Evolutionary conservation across 2,797 vertebrate genomes (phyloP).

Genomic region (Pseudochirops corinnae): DNA sequence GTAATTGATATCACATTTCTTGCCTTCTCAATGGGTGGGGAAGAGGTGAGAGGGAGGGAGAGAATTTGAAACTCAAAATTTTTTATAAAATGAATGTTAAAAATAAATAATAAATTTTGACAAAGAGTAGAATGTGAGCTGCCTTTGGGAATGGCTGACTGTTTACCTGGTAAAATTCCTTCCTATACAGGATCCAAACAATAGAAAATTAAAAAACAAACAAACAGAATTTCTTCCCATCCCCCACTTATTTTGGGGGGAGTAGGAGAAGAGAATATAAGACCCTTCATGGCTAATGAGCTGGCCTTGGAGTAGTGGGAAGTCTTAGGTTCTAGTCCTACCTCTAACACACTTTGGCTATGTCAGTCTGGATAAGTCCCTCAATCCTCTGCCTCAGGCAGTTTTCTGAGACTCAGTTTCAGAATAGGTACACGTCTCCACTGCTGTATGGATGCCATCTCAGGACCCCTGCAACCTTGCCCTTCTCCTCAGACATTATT

Average conservation of each 20-base stretch:
- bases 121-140: neutral
- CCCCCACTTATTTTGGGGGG: neutral
- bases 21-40: neutral
- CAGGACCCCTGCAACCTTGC: neutral
- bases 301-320: neutral
- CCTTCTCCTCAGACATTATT: neutral
- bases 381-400: neutral
- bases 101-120: neutral
- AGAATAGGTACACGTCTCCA: neutral
- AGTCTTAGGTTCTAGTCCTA: neutral
- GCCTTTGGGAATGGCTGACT: neutral
- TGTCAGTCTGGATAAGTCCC: neutral
- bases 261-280: neutral
- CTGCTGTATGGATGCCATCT: neutral
- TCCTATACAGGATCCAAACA: neutral
- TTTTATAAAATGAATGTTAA: neutral
- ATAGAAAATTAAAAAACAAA: neutral
- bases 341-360: neutral
- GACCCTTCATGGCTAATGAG: neutral
- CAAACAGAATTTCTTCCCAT: neutral
- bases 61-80: neutral
- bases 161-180: neutral
- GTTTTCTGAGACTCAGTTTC: neutral
- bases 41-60: neutral
- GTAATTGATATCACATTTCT: neutral